Percentiles rank a stretch among this genome's conserved stretches.
Conservation (phyloP, 2,888 invertebrate species). For the Anthophora plumipes region DNA sequence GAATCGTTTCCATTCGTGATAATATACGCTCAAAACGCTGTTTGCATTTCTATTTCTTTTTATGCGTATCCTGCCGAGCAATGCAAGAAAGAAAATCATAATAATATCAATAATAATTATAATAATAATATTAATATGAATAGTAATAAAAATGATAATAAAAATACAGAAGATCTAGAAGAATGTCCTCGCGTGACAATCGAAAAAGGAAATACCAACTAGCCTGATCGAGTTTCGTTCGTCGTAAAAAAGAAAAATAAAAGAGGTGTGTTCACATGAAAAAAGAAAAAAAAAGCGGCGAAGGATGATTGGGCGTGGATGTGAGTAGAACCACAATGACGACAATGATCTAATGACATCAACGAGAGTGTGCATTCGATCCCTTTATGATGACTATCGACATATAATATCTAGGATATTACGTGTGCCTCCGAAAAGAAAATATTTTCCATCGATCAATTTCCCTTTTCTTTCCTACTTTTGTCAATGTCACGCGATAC, state of each 20-base stretch:
- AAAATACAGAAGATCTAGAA: background rate
- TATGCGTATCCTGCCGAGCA: slow-evolving; percentile 47
- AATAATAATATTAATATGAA: slow-evolving; percentile 21
- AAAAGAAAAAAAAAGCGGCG: background rate
- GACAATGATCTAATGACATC: slow-evolving; percentile 64
- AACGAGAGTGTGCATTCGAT: slow-evolving; percentile 47
- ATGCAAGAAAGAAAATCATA: background rate
- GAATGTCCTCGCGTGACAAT: slow-evolving; percentile 35
- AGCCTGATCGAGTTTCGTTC: slow-evolving; percentile 16
- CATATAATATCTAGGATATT: slow-evolving; percentile 4
- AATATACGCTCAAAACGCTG: slow-evolving; percentile 7
- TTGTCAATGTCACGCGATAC: background rate
- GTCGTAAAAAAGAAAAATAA: background rate
- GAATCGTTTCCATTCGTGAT: slow-evolving; percentile 11
- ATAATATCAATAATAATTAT: slow-evolving; percentile 3
- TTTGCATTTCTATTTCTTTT: background rate
- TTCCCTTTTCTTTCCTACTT: background rate
- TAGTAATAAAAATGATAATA: slow-evolving; percentile 17
- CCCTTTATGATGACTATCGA: slow-evolving; percentile 24
- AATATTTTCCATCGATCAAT: background rate
- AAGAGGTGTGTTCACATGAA: background rate
- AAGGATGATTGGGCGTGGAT: slow-evolving; percentile 15
- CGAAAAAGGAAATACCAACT: slow-evolving; percentile 30
- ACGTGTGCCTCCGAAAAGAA: background rate
- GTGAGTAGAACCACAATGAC: slow-evolving; percentile 53